A percentile compares a stretch with the other conserved stretches of the same genome.
These are phyloP conservation scores for Clitarchus hookeri DNA, from an alignment of 2,888 invertebrate genomes.

Conservation along the genomic window DNA sequence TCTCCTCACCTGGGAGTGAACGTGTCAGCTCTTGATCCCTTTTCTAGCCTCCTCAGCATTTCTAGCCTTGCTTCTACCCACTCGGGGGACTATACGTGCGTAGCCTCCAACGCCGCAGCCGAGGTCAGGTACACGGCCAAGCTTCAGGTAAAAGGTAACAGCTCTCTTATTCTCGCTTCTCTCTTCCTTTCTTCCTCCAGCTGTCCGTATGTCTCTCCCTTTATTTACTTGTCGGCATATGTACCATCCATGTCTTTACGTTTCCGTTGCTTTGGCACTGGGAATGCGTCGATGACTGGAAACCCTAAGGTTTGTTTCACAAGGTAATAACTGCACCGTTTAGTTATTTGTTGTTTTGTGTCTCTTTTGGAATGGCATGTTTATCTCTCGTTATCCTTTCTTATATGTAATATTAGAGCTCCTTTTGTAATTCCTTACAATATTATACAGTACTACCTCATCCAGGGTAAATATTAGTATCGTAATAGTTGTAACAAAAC, in stretches of 20 bases:
- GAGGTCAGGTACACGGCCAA: slow-evolving; percentile 79
- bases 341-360: slow-evolving; percentile 35
- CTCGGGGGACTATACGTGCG: slow-evolving; percentile 78
- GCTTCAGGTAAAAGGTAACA: slow-evolving; percentile 81
- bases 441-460: background rate
- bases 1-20: slow-evolving; percentile 69
- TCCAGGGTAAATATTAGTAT: slow-evolving; percentile 27
- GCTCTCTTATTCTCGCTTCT: slow-evolving; percentile 29
- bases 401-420: slow-evolving; percentile 8
- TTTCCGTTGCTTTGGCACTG: slow-evolving; percentile 64
- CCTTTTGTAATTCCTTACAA: slow-evolving; percentile 18
- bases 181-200: slow-evolving; percentile 20
- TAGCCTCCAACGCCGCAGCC: slow-evolving; percentile 77
- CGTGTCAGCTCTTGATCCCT: slow-evolving; percentile 73
- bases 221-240: slow-evolving; percentile 36
- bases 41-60: slow-evolving; percentile 77
- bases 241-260: slow-evolving; percentile 41
- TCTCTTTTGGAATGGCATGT: slow-evolving; percentile 35
- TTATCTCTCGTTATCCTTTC: slow-evolving; percentile 30
- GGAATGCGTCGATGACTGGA: slow-evolving; percentile 46
- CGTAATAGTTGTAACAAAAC: slow-evolving; percentile 7
- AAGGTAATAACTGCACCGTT: slow-evolving; percentile 43
- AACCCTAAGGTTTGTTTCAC: slow-evolving; percentile 40
- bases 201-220: background rate
- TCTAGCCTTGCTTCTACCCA: slow-evolving; percentile 74